These are phyloP conservation scores for Gallinago solitaria DNA, from an alignment of 2,797 vertebrate genomes.

Conservation along the genomic window DNA sequence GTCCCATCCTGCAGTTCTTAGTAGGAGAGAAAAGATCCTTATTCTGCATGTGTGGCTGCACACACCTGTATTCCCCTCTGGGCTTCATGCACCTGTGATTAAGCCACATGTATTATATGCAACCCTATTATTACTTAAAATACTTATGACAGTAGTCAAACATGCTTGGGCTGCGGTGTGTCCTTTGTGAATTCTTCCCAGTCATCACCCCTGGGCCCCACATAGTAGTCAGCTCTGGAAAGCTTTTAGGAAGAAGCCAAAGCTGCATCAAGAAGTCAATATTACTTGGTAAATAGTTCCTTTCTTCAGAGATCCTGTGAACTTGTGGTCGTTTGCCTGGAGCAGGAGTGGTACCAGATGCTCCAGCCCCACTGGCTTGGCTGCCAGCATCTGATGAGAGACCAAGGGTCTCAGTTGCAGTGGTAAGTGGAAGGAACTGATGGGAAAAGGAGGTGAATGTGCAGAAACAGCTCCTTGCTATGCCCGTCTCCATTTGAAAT, in stretches of 20 bases:
- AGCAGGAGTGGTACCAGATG: not conserved
- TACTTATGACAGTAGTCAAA: not conserved
- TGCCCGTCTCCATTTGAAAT: not conserved
- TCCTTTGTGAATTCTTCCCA: not conserved
- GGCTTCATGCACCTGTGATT: not conserved
- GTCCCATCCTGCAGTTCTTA: not conserved
- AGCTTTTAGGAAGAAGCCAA: not conserved
- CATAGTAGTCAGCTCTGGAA: not conserved
- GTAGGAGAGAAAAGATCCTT: not conserved
- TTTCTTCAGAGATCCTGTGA: not conserved
- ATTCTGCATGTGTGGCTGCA: not conserved
- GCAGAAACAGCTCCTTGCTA: not conserved
- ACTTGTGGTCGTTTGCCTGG: not conserved
- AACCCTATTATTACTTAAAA: not conserved
- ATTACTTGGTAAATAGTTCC: not conserved
- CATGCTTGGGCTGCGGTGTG: fast-evolving
- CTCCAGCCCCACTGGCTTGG: not conserved
- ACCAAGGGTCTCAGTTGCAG: not conserved
- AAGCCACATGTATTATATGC: not conserved
- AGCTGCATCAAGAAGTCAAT: not conserved
- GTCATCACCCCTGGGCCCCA: not conserved
- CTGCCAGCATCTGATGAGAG: not conserved
- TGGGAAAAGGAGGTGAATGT: not conserved
- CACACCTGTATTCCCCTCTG: not conserved
- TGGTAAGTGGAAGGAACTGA: not conserved